Conservation (phyloP, 2,113 vertebrate species). For the Oryzias woworae region DNA sequence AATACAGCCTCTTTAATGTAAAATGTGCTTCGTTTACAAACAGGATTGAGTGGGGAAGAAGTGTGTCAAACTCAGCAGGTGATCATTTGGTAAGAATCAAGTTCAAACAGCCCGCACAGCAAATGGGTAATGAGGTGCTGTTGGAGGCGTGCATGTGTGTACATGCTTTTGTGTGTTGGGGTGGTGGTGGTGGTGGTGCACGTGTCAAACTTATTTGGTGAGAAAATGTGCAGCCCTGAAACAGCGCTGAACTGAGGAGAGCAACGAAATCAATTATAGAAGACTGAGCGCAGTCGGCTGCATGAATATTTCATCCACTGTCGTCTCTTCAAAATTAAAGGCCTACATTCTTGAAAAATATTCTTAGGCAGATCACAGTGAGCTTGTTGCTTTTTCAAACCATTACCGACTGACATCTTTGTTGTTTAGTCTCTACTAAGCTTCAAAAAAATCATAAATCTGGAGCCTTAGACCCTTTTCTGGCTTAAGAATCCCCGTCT, state of each 20-base stretch:
- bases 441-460: background rate
- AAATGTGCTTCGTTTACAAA: too few species aligned
- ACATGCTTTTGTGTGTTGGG: constrained; percentile 1
- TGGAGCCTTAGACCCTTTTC: constrained; percentile 9
- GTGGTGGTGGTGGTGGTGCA: background rate
- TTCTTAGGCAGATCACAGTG: constrained; percentile 29
- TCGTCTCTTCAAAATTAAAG: constrained; percentile 60
- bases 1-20: too few species aligned
- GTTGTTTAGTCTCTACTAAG: background rate
- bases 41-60: constrained; percentile 1
- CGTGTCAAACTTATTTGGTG: constrained; percentile 28
- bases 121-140: constrained; percentile 62
- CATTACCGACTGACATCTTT: background rate
- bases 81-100: constrained; percentile 46
- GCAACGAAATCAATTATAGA: constrained; percentile 68
- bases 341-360: constrained; percentile 33
- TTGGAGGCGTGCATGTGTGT: constrained; percentile 23
- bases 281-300: constrained; percentile 37
- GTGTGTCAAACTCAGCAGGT: constrained; percentile 53
- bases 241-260: constrained; percentile 55
- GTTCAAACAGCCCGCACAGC: constrained; percentile 53
- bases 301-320: constrained; percentile 64
- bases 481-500: background rate
- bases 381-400: constrained; percentile 28
- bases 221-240: constrained; percentile 66